Base-by-base conservation (phyloP, 2,797 vertebrate genomes). In the Notoglanidium macrostoma region DNA sequence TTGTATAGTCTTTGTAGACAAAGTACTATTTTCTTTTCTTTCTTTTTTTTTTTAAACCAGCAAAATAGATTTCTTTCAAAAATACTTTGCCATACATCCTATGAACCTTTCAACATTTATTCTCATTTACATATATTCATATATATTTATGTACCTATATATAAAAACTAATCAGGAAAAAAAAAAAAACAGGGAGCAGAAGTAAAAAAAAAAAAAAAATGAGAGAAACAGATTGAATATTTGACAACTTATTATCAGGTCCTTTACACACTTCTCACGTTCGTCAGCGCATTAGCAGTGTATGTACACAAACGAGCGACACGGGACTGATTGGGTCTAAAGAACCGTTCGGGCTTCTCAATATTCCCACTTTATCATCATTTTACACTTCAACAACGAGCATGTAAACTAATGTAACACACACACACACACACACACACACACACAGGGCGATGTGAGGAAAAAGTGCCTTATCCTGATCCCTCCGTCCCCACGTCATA, bases 41-140 rank as follows among this genome's bases (percentile, higher is more conserved):
- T 73, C 35, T 54, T 40, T 49, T 83, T 83, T 87, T 82, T 79
- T 86, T 81, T 4, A 68, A 79, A 86, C 97, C 98, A 98, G 97
- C 98, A 99, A 99, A 99, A 99, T 99, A 99, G 97, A 99, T 97
- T 98, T 98, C 97, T 99, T 97, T 98, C 98, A 99, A 99, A 99
- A 99, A 99, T 99, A 99, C 98, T 98, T 98, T 98, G 97, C 97
- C 96, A 94, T 97, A 97, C 98, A 96, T 97, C 96, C 97, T 97
- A 96, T 97, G 97, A 97, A 97, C 97, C 97, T 96, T 96, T 91
- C 90, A 95, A 97, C 96, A 93, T 93, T 92, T 94, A 96, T 94
- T 96, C 94, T 96, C 95, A 96, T 97, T 95, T 96, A 97, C 88
- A 92, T 89, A 92, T 90, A 84, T 89, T 81, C 86, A 85, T 88